Evolutionary conservation across 1,140 invertebrate species (phyloP).

Genomic region (Asobara japonica): DNA sequence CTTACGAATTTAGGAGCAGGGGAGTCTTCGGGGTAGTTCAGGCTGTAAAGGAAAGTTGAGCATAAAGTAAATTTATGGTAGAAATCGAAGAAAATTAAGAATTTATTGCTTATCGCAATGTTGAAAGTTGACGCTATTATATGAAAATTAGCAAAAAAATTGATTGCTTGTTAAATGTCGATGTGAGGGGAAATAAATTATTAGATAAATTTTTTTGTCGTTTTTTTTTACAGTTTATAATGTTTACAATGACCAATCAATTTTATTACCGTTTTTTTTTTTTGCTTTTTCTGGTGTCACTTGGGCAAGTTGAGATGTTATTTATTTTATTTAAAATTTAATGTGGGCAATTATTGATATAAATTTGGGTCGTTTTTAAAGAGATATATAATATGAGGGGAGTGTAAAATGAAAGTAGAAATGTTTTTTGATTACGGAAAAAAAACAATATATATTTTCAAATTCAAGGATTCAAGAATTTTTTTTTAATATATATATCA

Average conservation of each 20-base stretch:
- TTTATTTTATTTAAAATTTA: too few relatives aligned
- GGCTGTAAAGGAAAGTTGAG: neutral
- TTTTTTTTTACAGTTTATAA: neutral
- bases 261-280: too few relatives aligned
- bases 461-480: too few relatives aligned
- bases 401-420: neutral
- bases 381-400: neutral
- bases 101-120: slow-evolving; percentile 21
- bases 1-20: neutral
- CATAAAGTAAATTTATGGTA: neutral
- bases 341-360: too few relatives aligned
- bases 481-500: too few relatives aligned
- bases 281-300: too few relatives aligned
- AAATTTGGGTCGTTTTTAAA: too few relatives aligned
- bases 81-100: neutral
- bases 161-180: slow-evolving; percentile 17
- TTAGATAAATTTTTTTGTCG: neutral
- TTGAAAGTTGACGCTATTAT: slow-evolving; percentile 29
- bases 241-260: neutral
- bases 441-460: too few relatives aligned
- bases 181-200: slow-evolving; percentile 12
- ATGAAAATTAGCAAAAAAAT: neutral
- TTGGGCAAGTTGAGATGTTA: too few relatives aligned
- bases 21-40: too few relatives aligned
- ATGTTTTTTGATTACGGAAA: neutral